Percentiles rank a stretch among this genome's conserved stretches.
These are phyloP conservation scores for Actenoides lindsayi DNA, from an alignment of 2,113 vertebrate genomes.

Conservation along the genomic window DNA sequence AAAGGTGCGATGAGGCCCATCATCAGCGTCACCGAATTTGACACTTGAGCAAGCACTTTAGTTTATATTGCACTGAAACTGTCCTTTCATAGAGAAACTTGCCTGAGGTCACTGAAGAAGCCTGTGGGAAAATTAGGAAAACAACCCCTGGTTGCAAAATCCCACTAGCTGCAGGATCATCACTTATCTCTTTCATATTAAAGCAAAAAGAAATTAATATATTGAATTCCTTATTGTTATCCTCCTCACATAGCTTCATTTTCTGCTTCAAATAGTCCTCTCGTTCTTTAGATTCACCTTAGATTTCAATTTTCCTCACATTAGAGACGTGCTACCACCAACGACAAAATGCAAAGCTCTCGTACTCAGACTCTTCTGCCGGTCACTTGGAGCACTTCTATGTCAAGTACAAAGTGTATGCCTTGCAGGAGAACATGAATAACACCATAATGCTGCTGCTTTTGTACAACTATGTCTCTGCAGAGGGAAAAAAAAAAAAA, in stretches of 20 bases:
- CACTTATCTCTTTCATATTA: background rate
- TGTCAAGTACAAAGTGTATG: background rate
- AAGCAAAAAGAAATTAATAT: background rate
- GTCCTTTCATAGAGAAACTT: background rate
- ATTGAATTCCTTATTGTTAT: background rate
- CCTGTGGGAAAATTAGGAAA: background rate
- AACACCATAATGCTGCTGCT: background rate
- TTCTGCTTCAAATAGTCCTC: constrained; percentile 6
- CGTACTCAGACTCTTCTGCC: background rate
- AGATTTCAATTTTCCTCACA: background rate
- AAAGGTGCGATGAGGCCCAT: background rate
- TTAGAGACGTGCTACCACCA: background rate
- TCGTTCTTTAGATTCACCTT: background rate
- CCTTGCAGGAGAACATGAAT: background rate
- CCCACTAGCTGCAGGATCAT: background rate
- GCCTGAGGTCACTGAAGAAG: constrained; percentile 4
- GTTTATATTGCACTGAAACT: constrained; percentile 42
- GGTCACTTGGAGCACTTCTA: background rate
- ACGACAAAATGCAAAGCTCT: background rate
- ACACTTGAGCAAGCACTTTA: background rate
- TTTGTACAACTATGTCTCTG: background rate
- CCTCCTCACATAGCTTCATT: background rate
- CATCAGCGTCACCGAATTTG: background rate
- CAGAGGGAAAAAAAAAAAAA: background rate
- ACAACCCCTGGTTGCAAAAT: background rate